A percentile compares a stretch with the other conserved stretches of the same genome.
phyloP scores from a whole-genome alignment of 2,797 vertebrate species.

The Gadopsis bispinosus region DNA sequence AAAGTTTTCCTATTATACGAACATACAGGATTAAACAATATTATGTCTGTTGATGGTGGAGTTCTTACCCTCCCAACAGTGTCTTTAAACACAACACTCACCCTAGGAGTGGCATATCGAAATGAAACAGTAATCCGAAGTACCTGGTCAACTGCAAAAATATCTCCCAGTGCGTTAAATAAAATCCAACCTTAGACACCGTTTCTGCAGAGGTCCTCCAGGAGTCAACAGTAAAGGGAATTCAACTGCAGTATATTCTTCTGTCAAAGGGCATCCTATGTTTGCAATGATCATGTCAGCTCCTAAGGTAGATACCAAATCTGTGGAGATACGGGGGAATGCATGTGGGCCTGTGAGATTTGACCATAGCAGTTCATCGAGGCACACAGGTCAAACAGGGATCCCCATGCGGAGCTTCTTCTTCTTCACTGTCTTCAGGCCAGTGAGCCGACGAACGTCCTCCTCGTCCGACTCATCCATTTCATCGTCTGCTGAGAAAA shows the following conservation, averaged over 20 bases:
- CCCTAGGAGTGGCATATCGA: not conserved
- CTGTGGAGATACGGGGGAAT: conserved; percentile 27
- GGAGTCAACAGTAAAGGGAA: conserved; percentile 35
- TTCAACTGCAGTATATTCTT: conserved; percentile 10
- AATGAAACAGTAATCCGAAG: conserved; percentile 45
- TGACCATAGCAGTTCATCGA: conserved; percentile 16
- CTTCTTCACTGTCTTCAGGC: conserved; percentile 92
- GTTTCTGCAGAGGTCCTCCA: conserved; percentile 30
- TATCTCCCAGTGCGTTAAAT: conserved; percentile 25
- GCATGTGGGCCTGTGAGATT: conserved; percentile 36
- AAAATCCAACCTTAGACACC: conserved; percentile 19
- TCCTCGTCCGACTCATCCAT: conserved; percentile 98
- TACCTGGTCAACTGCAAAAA: conserved; percentile 28
- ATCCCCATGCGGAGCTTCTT: conserved; percentile 97
- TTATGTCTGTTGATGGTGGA: conserved; percentile 17
- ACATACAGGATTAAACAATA: conserved; percentile 39
- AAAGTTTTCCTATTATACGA: conserved; percentile 28
- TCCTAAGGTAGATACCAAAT: conserved; percentile 17
- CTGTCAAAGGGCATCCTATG: conserved; percentile 4
- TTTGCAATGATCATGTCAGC: not conserved
- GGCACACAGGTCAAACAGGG: conserved; percentile 88
- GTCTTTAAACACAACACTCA: conserved; percentile 30
- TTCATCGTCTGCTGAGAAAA: conserved; percentile 97
- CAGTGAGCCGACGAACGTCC: conserved; percentile 90
- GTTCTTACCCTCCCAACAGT: not conserved